Evolutionary conservation across 2,888 invertebrate species (phyloP), one percentile per base, ranked within the genome.

Genomic region (Ectemnius cavifrons): DNA sequence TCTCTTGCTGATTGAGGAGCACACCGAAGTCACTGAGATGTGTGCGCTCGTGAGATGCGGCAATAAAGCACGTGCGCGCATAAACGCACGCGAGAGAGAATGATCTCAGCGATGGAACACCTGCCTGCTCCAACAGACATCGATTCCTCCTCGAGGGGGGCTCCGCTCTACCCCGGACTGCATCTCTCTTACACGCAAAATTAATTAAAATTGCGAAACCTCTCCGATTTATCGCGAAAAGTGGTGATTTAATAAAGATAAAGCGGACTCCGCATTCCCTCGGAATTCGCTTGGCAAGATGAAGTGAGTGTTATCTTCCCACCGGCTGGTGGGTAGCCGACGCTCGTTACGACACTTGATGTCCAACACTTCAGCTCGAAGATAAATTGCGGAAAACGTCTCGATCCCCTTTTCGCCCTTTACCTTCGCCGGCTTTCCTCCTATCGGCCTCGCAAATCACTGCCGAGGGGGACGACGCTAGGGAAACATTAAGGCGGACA

Each of bases 51-150:
- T 71, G 80, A 82, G 84, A 83, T 81, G 78, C 69, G 77, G 88
- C 85, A 87, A 88, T 90, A 89, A 89, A 89, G 87, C 89, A 90
- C 89, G 88, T 87, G 87, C 88, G 85, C 86, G 87, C 84, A 86
- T 86, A 87, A 88, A 88, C 84, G 88, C 84, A 84, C 84, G 85
- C 84, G 87, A 83, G 84, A 85, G 85, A 84, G 87, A 86, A 85
- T 80, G 86, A 87, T 85, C 86, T 80, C 77, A 57, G 63, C 68
- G 76, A 68, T 28, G 59, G 83, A 86, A 87, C 89, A 89, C 89
- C 89, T 89, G 89, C 89, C 87, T 77, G 73, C 76, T 75, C 71
- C 63, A 57, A 56, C 52, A 47, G 63, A 67, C 73, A 63, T 62
- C 64, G 52, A 52, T 59, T 23, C 49, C 59, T 28, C 49, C 59